Evolutionary conservation across 2,888 invertebrate species (phyloP).

Genomic region (Xylota sylvarum): DNA sequence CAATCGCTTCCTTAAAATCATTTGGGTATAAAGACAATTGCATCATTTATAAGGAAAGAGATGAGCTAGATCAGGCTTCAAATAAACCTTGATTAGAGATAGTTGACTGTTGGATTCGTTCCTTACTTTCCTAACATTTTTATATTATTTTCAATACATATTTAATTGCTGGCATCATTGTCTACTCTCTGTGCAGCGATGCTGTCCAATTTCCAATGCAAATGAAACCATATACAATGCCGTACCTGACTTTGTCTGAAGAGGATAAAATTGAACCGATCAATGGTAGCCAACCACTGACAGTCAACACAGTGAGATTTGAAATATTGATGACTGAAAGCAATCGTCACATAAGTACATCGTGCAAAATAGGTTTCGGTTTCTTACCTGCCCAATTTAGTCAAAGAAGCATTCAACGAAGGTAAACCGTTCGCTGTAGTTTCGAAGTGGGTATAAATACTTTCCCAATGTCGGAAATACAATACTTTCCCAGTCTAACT

Average conservation of each 20-base stretch:
- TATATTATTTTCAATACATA: too few relatives aligned
- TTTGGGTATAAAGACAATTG: too few relatives aligned
- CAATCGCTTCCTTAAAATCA: background rate
- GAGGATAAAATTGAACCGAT: conserved; percentile 6
- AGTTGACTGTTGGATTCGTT: too few relatives aligned
- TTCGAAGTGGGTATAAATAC: conserved; percentile 67
- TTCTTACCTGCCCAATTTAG: conserved; percentile 25
- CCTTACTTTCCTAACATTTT: too few relatives aligned
- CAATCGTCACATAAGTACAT: conserved; percentile 19
- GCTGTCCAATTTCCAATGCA: too few relatives aligned
- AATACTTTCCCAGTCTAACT: conserved; percentile 49
- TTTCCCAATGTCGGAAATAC: conserved; percentile 54
- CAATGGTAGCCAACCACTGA: conserved; percentile 26
- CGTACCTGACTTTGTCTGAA: background rate
- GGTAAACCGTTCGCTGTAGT: background rate
- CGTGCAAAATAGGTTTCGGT: background rate
- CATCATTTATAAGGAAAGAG: too few relatives aligned
- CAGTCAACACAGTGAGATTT: conserved; percentile 8
- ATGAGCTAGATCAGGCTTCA: too few relatives aligned
- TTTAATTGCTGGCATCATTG: too few relatives aligned
- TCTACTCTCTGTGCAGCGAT: too few relatives aligned
- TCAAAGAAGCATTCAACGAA: conserved; percentile 6
- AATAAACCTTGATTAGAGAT: too few relatives aligned
- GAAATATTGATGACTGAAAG: background rate
- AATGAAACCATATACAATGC: conserved; percentile 8